Base-by-base conservation (phyloP, 2,113 vertebrate genomes). In the Brevimyrus niger region DNA sequence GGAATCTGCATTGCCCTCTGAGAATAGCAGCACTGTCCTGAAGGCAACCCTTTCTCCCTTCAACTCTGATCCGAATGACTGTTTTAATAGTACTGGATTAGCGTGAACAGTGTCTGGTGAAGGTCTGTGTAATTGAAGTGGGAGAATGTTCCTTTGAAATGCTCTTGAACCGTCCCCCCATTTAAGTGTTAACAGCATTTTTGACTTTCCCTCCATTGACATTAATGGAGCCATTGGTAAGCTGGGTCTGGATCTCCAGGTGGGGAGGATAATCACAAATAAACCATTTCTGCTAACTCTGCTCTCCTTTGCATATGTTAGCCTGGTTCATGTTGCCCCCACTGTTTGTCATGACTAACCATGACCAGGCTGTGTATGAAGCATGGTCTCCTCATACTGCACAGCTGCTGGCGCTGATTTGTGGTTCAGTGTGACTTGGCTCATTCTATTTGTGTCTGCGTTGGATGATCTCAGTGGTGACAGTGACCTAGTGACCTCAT, bases 1-100 rank as follows among this genome's bases (percentile, higher is more conserved):
- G 76, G 38, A 82, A 1, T 17, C 84, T 85, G n/a, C n/a, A 0
- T 80, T 2, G 38, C 38, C 7, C 17, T 6, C 15, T 38, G 38
- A 10, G 38, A 82, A 44, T 82, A 5, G 13, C 19, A 19, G 38
- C 17, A 44, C 31, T 35, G 76, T 44, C 19, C 61, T 65, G 61
- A 65, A 44, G 76, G 31, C 76, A 8, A 2, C 91, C 90, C 88
- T 90, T 23, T 65, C 61, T 31, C 55, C 53, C 53, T 23, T 58
- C 53, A 58, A 58, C 55, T 58, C n/a, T 10, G 35, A 76, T 35
- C 69, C 13, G 3, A 76, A 17, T 76, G 0, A 17, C 1, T 7
- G 69, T 15, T 17, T 76, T 38, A 38, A 38, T 38, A 17, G 4
- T 76, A 31, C 31, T 76, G 69, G 69, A 35, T 11, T 76, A 38